Evolutionary conservation across 1,140 invertebrate genomes (phyloP).

Genomic region (Scaptomyza pallida): DNA sequence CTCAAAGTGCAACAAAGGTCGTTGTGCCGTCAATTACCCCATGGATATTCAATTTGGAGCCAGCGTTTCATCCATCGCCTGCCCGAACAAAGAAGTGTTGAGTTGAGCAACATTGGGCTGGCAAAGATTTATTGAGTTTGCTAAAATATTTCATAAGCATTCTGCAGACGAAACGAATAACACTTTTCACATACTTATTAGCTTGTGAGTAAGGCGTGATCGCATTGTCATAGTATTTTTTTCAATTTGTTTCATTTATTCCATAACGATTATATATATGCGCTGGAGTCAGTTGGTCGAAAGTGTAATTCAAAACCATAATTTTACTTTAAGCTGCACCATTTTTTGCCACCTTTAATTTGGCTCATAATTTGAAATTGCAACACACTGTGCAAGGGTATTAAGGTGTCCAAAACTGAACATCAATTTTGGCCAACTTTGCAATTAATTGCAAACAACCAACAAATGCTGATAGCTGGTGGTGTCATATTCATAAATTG

Average conservation of each 20-base stretch:
- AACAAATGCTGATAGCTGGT: conserved; percentile 16
- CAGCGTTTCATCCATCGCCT: conserved; percentile 9
- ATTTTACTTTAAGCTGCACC: too few species aligned
- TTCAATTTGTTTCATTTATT: too few species aligned
- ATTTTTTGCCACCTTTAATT: background rate
- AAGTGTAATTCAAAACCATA: too few species aligned
- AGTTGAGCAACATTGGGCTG: background rate
- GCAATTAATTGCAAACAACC: conserved; percentile 44
- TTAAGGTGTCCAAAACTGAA: conserved; percentile 13
- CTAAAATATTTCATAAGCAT: background rate
- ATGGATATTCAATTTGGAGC: conserved; percentile 17
- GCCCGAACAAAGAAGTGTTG: background rate
- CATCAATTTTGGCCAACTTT: conserved; percentile 27
- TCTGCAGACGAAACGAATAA: too few species aligned
- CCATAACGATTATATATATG: too few species aligned
- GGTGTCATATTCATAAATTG: conserved; percentile 52
- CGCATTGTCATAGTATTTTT: too few species aligned
- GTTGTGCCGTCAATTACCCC: conserved; percentile 9
- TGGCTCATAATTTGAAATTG: conserved; percentile 5
- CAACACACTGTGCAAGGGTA: conserved; percentile 1
- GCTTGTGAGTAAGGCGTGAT: too few species aligned
- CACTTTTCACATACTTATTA: too few species aligned
- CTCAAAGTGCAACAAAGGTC: conserved; percentile 22
- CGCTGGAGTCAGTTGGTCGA: too few species aligned
- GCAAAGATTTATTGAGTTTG: background rate